Percentiles rank a stretch among this genome's conserved stretches.
Evolutionary conservation across 2,113 vertebrate species (phyloP).

Genomic region (Phaethornis superciliosus): DNA sequence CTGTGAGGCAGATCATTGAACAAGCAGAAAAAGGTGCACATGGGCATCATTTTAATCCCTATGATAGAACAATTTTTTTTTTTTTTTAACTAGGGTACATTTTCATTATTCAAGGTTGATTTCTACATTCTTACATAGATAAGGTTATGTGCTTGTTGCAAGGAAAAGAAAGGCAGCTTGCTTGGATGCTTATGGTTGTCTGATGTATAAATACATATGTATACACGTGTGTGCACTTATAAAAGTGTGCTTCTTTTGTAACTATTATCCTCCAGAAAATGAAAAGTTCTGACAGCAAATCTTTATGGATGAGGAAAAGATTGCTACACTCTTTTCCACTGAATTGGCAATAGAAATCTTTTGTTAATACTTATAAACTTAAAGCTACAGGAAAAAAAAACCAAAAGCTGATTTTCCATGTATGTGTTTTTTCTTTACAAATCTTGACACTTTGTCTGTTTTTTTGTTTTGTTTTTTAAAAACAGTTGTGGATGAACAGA

Average conservation of each 20-base stretch:
- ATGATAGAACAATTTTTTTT: background rate
- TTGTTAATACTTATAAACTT: background rate
- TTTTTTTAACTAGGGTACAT: background rate
- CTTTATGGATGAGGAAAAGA: background rate
- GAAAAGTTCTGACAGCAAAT: background rate
- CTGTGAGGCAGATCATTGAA: constrained; percentile 94
- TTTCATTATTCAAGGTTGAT: background rate
- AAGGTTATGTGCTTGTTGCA: background rate
- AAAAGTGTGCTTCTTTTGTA: background rate
- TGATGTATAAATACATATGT: background rate
- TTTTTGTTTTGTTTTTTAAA: background rate
- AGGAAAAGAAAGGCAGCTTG: background rate
- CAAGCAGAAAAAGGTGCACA: constrained; percentile 91
- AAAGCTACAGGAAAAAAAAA: background rate
- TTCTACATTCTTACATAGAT: background rate
- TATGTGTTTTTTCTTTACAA: background rate
- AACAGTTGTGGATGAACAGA: constrained; percentile 93
- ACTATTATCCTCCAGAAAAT: background rate
- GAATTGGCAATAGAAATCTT: background rate
- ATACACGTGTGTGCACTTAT: background rate
- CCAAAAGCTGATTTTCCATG: background rate
- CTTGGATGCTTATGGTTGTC: background rate
- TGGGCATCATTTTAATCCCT: background rate
- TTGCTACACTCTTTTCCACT: background rate
- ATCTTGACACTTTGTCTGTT: background rate